phyloP scores from a whole-genome alignment of 2,113 vertebrate genomes.

The Argyrosomus japonicus region DNA sequence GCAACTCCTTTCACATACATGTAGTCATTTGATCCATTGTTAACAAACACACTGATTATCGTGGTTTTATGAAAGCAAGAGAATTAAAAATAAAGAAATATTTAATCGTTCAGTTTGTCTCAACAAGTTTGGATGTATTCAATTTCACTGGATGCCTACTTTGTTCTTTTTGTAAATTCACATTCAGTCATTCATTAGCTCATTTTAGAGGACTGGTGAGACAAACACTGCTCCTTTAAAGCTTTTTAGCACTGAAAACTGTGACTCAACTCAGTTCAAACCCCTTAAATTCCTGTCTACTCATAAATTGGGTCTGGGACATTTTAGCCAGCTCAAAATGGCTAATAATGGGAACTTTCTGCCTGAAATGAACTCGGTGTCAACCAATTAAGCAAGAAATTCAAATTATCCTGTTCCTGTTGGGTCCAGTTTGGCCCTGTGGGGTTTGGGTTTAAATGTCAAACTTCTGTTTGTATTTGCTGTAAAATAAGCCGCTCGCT shows the following conservation, averaged over 20 bases:
- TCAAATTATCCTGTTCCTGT: slow-evolving; percentile 58
- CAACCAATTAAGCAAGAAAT: slow-evolving; percentile 75
- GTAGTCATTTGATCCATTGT: neutral
- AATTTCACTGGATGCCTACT: too few species aligned
- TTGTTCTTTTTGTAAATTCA: neutral
- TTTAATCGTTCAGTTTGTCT: neutral
- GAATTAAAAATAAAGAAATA: neutral
- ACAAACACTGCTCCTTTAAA: slow-evolving; percentile 17
- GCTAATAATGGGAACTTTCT: slow-evolving; percentile 51
- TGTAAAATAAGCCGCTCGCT: slow-evolving; percentile 34
- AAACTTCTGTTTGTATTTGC: slow-evolving; percentile 64
- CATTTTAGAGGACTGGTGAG: neutral
- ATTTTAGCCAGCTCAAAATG: slow-evolving; percentile 34
- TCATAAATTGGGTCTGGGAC: slow-evolving; percentile 51
- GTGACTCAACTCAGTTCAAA: neutral
- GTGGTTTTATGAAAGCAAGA: neutral
- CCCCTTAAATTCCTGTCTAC: slow-evolving; percentile 30
- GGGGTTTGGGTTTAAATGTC: slow-evolving; percentile 76
- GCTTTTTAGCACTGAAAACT: slow-evolving; percentile 20
- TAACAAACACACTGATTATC: neutral
- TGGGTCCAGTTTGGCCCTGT: slow-evolving; percentile 48
- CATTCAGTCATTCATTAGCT: neutral
- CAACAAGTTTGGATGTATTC: neutral
- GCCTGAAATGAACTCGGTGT: slow-evolving; percentile 53
- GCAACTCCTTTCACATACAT: neutral